These are phyloP conservation scores for Phenganax subtilis DNA, from an alignment of 92 coral and sea anemone species.

Conservation along the genomic window DNA sequence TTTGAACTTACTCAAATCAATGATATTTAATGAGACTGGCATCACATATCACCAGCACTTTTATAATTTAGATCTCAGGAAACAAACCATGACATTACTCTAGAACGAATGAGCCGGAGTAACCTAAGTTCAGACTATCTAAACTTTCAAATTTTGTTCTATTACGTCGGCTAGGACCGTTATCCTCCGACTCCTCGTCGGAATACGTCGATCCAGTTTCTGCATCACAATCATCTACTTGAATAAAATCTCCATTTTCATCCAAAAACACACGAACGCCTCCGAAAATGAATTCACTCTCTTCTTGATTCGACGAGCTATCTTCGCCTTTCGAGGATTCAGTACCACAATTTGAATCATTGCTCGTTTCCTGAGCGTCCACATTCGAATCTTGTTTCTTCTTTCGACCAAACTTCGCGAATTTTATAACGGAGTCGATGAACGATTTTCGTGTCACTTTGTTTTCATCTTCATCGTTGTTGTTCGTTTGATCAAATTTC, in stretches of 20 bases:
- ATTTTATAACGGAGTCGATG: conserved; percentile 22
- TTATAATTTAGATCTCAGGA: background rate
- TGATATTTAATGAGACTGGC: too few relatives aligned
- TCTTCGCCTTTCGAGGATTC: conserved; percentile 6
- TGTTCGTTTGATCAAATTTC: background rate
- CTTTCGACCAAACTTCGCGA: conserved; percentile 30
- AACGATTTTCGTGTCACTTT: conserved; percentile 16
- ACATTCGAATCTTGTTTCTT: background rate
- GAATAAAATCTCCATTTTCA: conserved; percentile 31
- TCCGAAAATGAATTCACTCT: conserved; percentile 25
- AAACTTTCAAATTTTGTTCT: conserved; percentile 28
- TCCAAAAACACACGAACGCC: conserved; percentile 39
- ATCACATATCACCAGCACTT: too few relatives aligned
- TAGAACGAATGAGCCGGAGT: conserved; percentile 33
- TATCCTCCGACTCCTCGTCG: conserved; percentile 21
- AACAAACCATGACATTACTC: background rate
- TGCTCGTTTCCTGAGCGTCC: conserved; percentile 6
- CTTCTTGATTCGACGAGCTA: conserved; percentile 1
- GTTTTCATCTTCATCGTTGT: background rate
- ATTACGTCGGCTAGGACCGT: background rate
- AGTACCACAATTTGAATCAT: conserved; percentile 19
- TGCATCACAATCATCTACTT: conserved; percentile 24
- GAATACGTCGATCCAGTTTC: background rate
- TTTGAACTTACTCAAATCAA: too few relatives aligned
- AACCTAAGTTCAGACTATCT: conserved; percentile 33